Evolutionary conservation across 1,140 invertebrate genomes (phyloP).

Genomic region (Lucilia cuprina): DNA sequence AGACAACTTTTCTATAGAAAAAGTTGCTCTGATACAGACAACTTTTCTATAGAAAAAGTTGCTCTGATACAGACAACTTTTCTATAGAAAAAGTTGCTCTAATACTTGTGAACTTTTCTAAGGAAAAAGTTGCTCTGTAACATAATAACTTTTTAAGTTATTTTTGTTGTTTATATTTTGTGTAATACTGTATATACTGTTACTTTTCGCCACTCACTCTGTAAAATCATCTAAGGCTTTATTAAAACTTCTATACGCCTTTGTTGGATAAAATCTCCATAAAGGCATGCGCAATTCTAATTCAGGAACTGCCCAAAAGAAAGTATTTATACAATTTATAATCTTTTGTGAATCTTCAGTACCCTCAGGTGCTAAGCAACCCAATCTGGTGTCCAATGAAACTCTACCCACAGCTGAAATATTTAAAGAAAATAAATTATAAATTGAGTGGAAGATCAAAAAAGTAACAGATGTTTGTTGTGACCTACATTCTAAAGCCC

Average conservation of each 20-base stretch:
- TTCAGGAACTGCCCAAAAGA: slow-evolving; percentile 81
- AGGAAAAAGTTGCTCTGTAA: no score
- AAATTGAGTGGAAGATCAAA: background rate
- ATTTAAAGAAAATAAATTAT: background rate
- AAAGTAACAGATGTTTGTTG: background rate
- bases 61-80: no score
- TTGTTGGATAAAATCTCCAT: slow-evolving; percentile 81
- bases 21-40: no score
- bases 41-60: no score
- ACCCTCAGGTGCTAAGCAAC: slow-evolving; percentile 73
- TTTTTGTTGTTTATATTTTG: no score
- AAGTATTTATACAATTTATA: slow-evolving; percentile 79
- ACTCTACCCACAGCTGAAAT: slow-evolving; percentile 78
- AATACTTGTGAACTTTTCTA: no score
- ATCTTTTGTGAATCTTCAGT: slow-evolving; percentile 74
- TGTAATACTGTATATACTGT: no score
- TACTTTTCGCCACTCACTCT: slow-evolving; percentile 66
- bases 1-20: no score
- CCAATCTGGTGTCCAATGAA: slow-evolving; percentile 79
- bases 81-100: no score
- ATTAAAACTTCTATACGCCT: slow-evolving; percentile 76
- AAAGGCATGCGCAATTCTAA: slow-evolving; percentile 81
- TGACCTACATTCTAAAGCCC: slow-evolving; percentile 85
- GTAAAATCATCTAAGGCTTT: slow-evolving; percentile 75
- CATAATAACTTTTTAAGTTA: no score